Conservation (phyloP, 2,797 vertebrate genomes). For the Siniperca obscura region DNA sequence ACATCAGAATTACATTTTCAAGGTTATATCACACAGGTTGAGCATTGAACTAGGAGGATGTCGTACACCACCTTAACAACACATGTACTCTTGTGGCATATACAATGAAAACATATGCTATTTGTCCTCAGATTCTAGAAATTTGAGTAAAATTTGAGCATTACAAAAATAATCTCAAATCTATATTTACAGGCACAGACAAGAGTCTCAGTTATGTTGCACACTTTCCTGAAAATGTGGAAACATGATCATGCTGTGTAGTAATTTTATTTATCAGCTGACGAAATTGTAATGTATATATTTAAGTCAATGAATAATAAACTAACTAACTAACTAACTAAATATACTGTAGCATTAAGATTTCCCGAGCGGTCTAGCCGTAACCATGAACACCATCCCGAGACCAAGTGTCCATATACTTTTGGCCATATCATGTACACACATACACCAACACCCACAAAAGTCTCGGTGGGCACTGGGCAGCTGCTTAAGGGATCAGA, state of each 20-base stretch:
- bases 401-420: not conserved
- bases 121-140: too few species aligned
- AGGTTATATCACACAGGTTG: too few species aligned
- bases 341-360: not conserved
- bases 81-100: too few species aligned
- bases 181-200: not conserved
- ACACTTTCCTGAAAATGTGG: not conserved
- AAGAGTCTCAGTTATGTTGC: not conserved
- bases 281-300: not conserved
- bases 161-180: not conserved
- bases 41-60: too few species aligned
- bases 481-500: constrained; percentile 53
- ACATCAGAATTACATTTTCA: too few species aligned
- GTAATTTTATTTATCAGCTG: not conserved
- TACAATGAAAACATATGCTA: too few species aligned
- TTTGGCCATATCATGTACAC: constrained; percentile 9
- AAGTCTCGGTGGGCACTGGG: constrained; percentile 42
- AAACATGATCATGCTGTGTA: not conserved
- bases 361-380: not conserved
- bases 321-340: not conserved
- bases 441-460: not conserved
- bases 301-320: not conserved
- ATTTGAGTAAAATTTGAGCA: too few species aligned
- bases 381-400: not conserved
- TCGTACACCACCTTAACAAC: too few species aligned